Conservation (phyloP, 1,140 invertebrate species). For the Pseudomyrmex pallidus region DNA sequence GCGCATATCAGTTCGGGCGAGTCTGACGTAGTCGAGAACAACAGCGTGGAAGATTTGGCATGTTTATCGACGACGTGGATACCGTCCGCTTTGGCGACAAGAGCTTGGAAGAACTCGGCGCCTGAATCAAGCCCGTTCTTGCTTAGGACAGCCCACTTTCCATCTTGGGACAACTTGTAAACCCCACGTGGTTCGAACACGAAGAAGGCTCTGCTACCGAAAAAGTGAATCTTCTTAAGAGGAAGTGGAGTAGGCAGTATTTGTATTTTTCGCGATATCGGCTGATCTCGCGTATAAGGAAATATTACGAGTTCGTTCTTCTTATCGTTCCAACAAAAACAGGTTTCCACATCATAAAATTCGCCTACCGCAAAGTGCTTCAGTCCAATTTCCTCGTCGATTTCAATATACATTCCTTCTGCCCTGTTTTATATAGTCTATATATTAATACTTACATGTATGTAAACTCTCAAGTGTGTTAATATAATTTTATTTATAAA, state of each 20-base stretch:
- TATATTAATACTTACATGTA: too few relatives aligned
- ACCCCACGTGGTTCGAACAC: slow-evolving; percentile 75
- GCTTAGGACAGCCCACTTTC: slow-evolving; percentile 71
- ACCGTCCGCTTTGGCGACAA: slow-evolving; percentile 60
- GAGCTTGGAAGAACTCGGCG: slow-evolving; percentile 69
- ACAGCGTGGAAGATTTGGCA: slow-evolving; percentile 51
- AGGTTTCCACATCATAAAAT: slow-evolving; percentile 75
- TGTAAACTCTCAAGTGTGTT: too few relatives aligned
- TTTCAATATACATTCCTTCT: slow-evolving; percentile 68
- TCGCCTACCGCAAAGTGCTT: slow-evolving; percentile 69
- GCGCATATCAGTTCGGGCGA: background rate
- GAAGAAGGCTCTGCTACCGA: slow-evolving; percentile 75
- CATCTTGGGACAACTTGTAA: slow-evolving; percentile 75
- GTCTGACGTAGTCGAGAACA: slow-evolving; percentile 50
- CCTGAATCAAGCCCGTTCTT: slow-evolving; percentile 75
- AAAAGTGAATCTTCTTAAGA: slow-evolving; percentile 75
- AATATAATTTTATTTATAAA: too few relatives aligned
- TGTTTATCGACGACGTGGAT: slow-evolving; percentile 77
- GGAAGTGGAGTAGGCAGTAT: slow-evolving; percentile 69
- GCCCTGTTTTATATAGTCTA: background rate
- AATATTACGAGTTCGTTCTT: slow-evolving; percentile 67
- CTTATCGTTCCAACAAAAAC: slow-evolving; percentile 76
- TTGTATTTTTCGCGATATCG: background rate
- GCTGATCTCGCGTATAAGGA: slow-evolving; percentile 51
- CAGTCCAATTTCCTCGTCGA: slow-evolving; percentile 57